Evolutionary conservation across 2,797 vertebrate genomes (phyloP), one percentile per base, ranked within the genome.

Genomic region (Pseudochaenichthys georgianus): DNA sequence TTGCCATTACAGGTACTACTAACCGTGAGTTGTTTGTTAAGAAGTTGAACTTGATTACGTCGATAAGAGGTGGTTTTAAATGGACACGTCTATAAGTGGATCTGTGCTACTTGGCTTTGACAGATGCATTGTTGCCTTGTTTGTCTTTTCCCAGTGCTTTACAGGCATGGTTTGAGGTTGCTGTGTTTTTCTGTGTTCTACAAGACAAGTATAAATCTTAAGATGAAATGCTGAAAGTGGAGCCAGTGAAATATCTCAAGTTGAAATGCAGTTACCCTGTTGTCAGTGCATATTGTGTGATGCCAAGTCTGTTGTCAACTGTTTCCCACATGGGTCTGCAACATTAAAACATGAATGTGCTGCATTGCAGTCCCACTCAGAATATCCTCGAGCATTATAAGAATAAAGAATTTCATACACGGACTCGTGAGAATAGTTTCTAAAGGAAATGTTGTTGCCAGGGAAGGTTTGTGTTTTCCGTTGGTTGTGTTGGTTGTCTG

Each of bases 111-210:
- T 41, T 5, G 4, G 28, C 28, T 28, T 28, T 4, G 4, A 5
- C 4, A 5, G 28, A 28, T 28, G 28, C 28, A 5, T 28, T 28
- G 4, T 28, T 28, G 28, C 6, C 28, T 55, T 48, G 62, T 81
- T 75, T 75, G 74, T 67, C 5, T 75, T 46, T 55, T 7, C 60
- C 50, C 50, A 16, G 58, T 60, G 38, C 23, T 70, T 55, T 57
- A 21, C 31, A 17, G 67, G 92, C 90, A 92, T 92, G 92, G 75
- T 82, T 77, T 91, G 85, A 75, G n/a, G 58, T 82, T 89, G 89
- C 69, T 73, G 88, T 91, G 83, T 28, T 68, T 6, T 72, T 41
- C 28, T 28, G 28, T 28, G 4, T 28, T 28, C 28, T 28, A 28
- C 28, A 28, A 28, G 28, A 28, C 28, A 5, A 28, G 28, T 28